Conservation (phyloP, 2,797 vertebrate genomes). For the Coregonus suidteri region DNA sequence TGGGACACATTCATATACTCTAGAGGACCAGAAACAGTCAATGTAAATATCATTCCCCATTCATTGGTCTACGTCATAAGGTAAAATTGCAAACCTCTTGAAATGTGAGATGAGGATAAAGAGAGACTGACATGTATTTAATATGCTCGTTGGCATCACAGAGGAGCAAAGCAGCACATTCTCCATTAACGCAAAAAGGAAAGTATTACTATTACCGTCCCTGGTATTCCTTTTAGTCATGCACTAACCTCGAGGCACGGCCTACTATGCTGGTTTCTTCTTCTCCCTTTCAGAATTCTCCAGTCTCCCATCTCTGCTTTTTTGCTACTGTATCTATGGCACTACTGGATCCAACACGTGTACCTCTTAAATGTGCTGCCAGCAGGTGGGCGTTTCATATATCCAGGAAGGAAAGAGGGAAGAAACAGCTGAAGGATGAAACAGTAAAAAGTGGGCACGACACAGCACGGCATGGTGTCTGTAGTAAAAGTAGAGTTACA, state of each 20-base stretch:
- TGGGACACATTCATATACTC: background rate
- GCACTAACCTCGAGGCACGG: background rate
- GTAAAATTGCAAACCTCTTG: constrained; percentile 35
- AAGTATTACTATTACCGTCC: background rate
- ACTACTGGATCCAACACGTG: constrained; percentile 23
- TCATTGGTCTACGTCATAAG: constrained; percentile 11
- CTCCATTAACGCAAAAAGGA: constrained; percentile 14
- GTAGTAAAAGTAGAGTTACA: constrained; percentile 3
- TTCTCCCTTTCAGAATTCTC: background rate
- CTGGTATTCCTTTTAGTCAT: constrained; percentile 13
- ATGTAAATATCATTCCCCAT: constrained; percentile 29
- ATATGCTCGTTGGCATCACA: background rate
- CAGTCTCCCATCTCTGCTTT: constrained; percentile 29
- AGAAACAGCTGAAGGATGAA: constrained; percentile 56
- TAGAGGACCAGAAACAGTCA: constrained; percentile 29
- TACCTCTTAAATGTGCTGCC: constrained; percentile 50
- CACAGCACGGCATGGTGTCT: background rate
- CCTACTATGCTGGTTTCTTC: background rate
- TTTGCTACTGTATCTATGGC: constrained; percentile 22
- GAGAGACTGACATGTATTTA: background rate
- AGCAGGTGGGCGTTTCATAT: constrained; percentile 17
- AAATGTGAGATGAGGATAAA: constrained; percentile 27
- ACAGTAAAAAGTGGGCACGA: background rate
- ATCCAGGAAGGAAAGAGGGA: constrained; percentile 38
- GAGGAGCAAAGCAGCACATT: constrained; percentile 10